Evolutionary conservation across 2,888 invertebrate genomes (phyloP), one percentile per base, ranked within the genome.

Genomic region (Carpatolechia fugitivella): DNA sequence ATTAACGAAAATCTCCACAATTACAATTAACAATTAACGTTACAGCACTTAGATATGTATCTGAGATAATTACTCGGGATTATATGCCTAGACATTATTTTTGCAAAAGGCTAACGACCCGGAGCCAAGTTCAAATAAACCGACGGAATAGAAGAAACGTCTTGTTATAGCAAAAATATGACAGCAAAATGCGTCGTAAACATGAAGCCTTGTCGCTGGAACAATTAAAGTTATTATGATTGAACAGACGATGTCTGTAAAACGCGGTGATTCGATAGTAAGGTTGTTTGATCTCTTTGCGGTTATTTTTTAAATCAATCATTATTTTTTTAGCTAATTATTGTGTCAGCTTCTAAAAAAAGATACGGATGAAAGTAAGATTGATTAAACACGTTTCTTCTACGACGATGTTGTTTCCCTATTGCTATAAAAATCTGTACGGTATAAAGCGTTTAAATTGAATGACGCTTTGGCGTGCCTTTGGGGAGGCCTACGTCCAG

Each of bases 191-290:
- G 7, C 6, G 40, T 51, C 54, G n/a, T 44, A 38, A 40, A 18
- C 18, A 11, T 51, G 48, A 52, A 56, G 16, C 49, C 49, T 38
- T 57, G 59, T 59, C 57, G 36, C 52, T 52, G 52, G 4, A 30
- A 13, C 54, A 44, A 59, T 59, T 59, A 56, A 41, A 47, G 50
- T 55, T 48, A 57, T 59, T 50, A 55, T 41, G 47, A 48, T 13
- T 29, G 20, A 3, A 29, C 29, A 44, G 4, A 44, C 29, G 44
- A 29, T 44, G 44, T 3, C 13, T 29, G 1, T 1, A 44, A 44
- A n/a, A 0, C 20, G 24, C 44, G 14, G 40, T 16, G 10, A 14
- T 40, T 16, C 10, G 10, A n/a, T n/a, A 14, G 14, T n/a, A 35
- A 35, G n/a, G 11, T 1, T 36, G 13, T 13, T 7, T 14, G 14